Conservation (phyloP, 2,113 vertebrate genomes). For the Suricata suricatta region DNA sequence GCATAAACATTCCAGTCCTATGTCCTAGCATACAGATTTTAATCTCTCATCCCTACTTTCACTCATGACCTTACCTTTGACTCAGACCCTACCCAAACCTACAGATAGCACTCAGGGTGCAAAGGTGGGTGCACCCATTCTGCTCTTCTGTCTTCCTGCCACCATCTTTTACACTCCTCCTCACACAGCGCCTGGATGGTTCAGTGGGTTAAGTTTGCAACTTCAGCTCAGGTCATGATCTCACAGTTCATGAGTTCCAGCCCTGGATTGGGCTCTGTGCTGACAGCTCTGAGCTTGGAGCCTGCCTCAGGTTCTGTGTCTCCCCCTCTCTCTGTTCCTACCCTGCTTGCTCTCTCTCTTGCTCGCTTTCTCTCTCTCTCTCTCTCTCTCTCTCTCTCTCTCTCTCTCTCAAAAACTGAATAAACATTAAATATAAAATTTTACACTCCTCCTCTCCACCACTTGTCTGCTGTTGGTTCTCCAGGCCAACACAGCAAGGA, state of each 20-base stretch:
- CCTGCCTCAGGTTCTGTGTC: too few species aligned
- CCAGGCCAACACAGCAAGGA: background rate
- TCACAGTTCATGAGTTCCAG: too few species aligned
- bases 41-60: background rate
- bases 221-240: too few species aligned
- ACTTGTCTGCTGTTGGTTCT: background rate
- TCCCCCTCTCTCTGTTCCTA: too few species aligned
- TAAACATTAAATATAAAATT: background rate
- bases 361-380: too few species aligned
- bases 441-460: background rate
- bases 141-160: background rate
- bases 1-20: background rate
- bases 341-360: too few species aligned
- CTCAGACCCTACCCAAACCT: background rate
- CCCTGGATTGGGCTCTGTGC: fast-evolving
- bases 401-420: too few species aligned
- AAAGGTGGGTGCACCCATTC: fast-evolving
- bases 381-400: too few species aligned
- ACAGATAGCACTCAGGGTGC: fast-evolving
- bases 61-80: background rate
- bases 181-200: background rate
- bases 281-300: too few species aligned
- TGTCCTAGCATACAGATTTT: background rate
- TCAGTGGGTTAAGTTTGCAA: too few species aligned
- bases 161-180: background rate